Conservation (phyloP, 1,140 invertebrate genomes). For the Heliothis subflexa region DNA sequence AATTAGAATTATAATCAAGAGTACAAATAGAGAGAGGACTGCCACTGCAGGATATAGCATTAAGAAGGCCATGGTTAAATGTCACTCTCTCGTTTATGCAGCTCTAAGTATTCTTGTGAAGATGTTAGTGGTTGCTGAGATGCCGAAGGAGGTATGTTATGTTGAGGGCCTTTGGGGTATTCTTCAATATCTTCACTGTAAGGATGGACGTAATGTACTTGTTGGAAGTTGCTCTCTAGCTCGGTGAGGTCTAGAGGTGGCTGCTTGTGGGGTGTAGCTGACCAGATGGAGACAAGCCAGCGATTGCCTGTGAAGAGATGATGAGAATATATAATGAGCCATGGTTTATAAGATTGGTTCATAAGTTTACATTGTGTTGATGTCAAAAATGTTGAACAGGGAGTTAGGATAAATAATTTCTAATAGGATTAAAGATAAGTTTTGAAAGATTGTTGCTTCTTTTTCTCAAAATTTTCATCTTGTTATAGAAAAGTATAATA, state of each 20-base stretch:
- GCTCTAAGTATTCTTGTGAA: slow-evolving; percentile 90
- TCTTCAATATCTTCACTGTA: slow-evolving; percentile 63
- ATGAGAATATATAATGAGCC: not conserved
- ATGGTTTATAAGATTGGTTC: too few species aligned
- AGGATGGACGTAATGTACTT: slow-evolving; percentile 65
- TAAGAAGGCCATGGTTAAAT: slow-evolving; percentile 91
- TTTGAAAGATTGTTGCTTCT: too few species aligned
- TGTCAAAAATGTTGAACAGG: too few species aligned
- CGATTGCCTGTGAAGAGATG: slow-evolving; percentile 89
- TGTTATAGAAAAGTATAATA: too few species aligned
- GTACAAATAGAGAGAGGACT: slow-evolving; percentile 90
- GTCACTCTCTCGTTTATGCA: slow-evolving; percentile 93
- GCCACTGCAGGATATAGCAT: slow-evolving; percentile 91
- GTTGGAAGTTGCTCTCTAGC: slow-evolving; percentile 86
- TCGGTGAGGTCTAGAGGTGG: slow-evolving; percentile 93
- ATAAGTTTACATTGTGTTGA: too few species aligned
- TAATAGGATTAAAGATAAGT: too few species aligned
- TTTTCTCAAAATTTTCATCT: not conserved
- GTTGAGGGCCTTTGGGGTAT: slow-evolving; percentile 66
- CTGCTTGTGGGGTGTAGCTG: slow-evolving; percentile 92
- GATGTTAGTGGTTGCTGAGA: slow-evolving; percentile 76
- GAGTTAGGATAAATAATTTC: too few species aligned
- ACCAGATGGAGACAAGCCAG: slow-evolving; percentile 94
- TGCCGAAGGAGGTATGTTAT: slow-evolving; percentile 64
- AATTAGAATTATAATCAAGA: slow-evolving; percentile 91